Evolutionary conservation across 2,888 invertebrate genomes (phyloP).

Genomic region (Buathra laborator): DNA sequence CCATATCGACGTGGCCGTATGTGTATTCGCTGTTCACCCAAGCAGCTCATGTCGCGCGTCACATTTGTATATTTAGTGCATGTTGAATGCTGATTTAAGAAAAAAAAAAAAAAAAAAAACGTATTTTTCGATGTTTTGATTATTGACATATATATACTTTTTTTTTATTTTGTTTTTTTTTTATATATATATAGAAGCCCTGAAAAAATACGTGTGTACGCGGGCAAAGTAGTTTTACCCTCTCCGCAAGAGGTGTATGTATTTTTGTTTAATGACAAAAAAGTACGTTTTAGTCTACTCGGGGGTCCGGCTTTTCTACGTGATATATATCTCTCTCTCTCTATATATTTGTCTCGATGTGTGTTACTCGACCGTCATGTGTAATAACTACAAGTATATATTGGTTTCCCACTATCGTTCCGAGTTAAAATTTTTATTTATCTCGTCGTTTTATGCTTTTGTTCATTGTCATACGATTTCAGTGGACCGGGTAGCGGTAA

Average conservation of each 20-base stretch:
- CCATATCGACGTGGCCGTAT: constrained; percentile 58
- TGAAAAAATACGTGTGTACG: constrained; percentile 22
- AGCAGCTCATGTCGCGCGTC: constrained; percentile 60
- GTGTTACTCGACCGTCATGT: constrained; percentile 34
- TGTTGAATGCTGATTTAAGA: constrained; percentile 59
- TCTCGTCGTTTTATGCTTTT: constrained; percentile 77
- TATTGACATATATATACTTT: constrained; percentile 13
- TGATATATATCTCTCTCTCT: constrained; percentile 2
- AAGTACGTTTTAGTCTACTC: neutral
- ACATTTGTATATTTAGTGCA: constrained; percentile 70
- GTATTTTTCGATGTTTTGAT: constrained; percentile 57
- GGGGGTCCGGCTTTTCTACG: constrained; percentile 19
- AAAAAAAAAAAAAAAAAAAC: constrained; percentile 35
- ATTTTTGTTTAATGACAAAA: neutral
- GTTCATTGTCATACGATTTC: constrained; percentile 83
- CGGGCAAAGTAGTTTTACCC: constrained; percentile 52
- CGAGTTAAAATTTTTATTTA: constrained; percentile 48
- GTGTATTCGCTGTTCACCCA: constrained; percentile 67
- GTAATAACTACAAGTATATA: constrained; percentile 14
- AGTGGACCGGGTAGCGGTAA: constrained; percentile 85
- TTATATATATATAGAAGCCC: constrained; percentile 23
- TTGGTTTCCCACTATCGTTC: constrained; percentile 41
- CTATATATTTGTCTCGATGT: constrained; percentile 1
- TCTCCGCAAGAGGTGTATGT: constrained; percentile 12
- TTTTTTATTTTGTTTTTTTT: neutral